These are phyloP conservation scores for Brachyalestes nurse DNA, from an alignment of 2,797 vertebrate genomes.

Conservation along the genomic window DNA sequence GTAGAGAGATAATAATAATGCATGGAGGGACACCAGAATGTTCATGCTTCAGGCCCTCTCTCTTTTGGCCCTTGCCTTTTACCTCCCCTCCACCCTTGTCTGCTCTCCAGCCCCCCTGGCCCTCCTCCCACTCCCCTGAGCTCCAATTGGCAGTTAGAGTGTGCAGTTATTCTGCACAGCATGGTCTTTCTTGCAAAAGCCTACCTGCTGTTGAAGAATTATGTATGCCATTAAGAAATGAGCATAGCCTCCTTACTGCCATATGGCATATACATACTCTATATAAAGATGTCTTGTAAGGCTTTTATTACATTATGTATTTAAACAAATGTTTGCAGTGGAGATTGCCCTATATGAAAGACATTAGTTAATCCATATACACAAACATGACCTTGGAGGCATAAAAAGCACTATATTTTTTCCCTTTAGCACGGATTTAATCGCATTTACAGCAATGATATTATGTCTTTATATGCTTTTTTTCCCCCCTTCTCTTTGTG, in stretches of 20 bases:
- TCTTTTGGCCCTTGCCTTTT: no score
- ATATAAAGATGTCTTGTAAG: background rate
- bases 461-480: slow-evolving; percentile 23
- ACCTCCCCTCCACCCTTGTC: slow-evolving; percentile 1
- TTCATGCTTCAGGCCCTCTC: background rate
- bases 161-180: slow-evolving; percentile 47
- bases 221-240: slow-evolving; percentile 19
- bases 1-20: background rate
- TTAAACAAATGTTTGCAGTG: slow-evolving; percentile 12
- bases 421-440: background rate
- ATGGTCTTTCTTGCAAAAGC: slow-evolving; percentile 21
- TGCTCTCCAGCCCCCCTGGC: background rate
- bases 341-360: background rate
- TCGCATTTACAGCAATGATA: slow-evolving; percentile 8
- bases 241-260: slow-evolving; percentile 9
- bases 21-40: background rate
- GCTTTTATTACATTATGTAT: background rate
- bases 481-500: background rate
- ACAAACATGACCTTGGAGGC: background rate
- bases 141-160: slow-evolving; percentile 43
- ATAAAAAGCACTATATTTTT: background rate
- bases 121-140: slow-evolving; percentile 28
- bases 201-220: slow-evolving; percentile 39
- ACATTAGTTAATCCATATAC: background rate
- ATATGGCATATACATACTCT: background rate